These are phyloP conservation scores for Alligator sinensis DNA, from an alignment of 2,113 vertebrate species.

Conservation along the genomic window DNA sequence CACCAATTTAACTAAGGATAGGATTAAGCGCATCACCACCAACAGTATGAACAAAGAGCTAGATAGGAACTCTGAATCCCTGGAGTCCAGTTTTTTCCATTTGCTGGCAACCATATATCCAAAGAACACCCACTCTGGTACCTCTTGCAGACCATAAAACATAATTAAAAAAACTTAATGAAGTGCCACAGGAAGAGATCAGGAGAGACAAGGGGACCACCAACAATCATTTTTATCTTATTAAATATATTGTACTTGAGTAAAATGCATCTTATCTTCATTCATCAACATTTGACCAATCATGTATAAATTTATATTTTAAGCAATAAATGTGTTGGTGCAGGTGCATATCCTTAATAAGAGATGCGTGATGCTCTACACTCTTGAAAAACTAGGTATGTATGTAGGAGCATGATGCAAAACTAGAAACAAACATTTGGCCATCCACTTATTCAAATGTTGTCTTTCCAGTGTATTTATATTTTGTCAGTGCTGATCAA, in stretches of 20 bases:
- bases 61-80: too few species aligned
- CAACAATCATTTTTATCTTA: background rate
- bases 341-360: background rate
- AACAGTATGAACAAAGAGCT: too few species aligned
- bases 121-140: too few species aligned
- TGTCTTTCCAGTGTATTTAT: background rate
- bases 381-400: background rate
- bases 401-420: background rate
- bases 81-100: too few species aligned
- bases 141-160: too few species aligned
- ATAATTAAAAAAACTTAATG: too few species aligned
- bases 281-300: background rate
- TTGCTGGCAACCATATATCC: too few species aligned
- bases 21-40: fast-evolving
- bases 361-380: background rate
- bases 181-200: too few species aligned
- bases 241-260: background rate
- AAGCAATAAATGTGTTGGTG: background rate
- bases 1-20: background rate
- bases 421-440: background rate
- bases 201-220: too few species aligned
- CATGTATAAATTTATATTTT: too few species aligned
- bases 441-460: background rate
- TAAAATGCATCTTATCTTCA: background rate
- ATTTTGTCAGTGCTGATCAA: background rate